phyloP scores from a whole-genome alignment of 2,888 invertebrate genomes.

The Trachelus tabidus region DNA sequence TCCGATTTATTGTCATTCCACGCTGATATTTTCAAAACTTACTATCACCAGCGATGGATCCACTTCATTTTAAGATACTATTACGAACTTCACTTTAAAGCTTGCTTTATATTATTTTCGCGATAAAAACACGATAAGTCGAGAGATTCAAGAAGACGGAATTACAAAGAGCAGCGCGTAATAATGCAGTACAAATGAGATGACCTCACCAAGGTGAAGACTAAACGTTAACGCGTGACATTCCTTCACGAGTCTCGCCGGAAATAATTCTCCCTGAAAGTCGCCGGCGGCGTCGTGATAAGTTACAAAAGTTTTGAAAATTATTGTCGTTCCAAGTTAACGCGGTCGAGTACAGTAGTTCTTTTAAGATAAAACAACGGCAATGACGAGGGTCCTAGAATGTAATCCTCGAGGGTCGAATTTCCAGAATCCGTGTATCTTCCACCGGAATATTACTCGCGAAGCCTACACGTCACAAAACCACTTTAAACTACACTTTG shows the following conservation, averaged over 20 bases:
- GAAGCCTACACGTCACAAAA: neutral
- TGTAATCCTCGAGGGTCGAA: neutral
- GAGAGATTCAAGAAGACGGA: neutral
- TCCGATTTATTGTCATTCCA: conserved; percentile 51
- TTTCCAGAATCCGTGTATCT: neutral
- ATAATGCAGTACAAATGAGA: neutral
- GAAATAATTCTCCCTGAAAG: neutral
- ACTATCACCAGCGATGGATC: neutral
- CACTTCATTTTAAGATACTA: neutral
- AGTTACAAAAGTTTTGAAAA: neutral
- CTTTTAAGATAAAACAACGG: neutral
- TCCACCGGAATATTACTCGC: neutral
- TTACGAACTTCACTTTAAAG: neutral
- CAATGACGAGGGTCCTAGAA: neutral
- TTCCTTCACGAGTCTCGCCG: neutral
- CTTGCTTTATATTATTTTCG: neutral
- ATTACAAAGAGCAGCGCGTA: neutral
- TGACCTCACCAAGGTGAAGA: neutral
- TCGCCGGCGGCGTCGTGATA: neutral
- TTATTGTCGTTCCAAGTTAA: neutral
- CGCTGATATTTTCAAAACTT: conserved; percentile 11
- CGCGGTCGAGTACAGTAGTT: neutral
- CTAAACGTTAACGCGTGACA: neutral
- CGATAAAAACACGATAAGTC: neutral
- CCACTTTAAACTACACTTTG: neutral